phyloP scores from a whole-genome alignment of 2,113 vertebrate genomes.

The Camelus dromedarius region DNA sequence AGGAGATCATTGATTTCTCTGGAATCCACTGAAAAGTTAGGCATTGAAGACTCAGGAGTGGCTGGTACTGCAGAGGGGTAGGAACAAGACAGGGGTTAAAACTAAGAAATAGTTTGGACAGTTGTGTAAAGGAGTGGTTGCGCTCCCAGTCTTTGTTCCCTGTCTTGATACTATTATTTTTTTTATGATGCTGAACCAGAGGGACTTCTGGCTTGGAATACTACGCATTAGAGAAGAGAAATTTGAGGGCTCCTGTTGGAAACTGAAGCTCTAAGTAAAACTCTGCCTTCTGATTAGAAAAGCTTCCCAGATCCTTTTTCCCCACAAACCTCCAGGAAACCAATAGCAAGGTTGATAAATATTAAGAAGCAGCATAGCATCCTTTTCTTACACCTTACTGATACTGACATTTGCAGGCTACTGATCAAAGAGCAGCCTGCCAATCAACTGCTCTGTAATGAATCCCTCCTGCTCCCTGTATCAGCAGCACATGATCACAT shows the following conservation, averaged over 20 bases:
- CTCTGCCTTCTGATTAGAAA: not conserved
- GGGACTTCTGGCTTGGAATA: not conserved
- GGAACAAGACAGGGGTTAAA: not conserved
- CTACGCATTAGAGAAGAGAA: not conserved
- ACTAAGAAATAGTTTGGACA: not conserved
- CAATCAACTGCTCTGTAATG: not conserved
- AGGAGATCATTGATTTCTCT: not conserved
- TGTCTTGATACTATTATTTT: not conserved
- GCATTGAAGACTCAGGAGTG: not conserved
- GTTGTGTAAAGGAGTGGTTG: not conserved
- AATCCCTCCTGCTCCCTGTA: not conserved
- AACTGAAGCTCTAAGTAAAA: not conserved
- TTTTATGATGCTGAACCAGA: not conserved
- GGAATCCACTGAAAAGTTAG: not conserved
- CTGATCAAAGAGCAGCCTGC: not conserved
- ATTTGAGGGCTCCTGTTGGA: not conserved
- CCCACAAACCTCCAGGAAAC: not conserved
- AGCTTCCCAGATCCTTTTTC: not conserved
- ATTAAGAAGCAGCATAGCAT: not conserved
- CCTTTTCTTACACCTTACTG: not conserved
- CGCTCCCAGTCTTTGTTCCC: not conserved
- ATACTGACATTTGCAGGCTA: not conserved
- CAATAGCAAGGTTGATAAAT: not conserved
- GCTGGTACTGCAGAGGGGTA: not conserved
- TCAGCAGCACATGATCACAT: not conserved